Evolutionary conservation across 2,113 vertebrate species (phyloP), one percentile per base, ranked within the genome.

Genomic region (Dinomys branickii): DNA sequence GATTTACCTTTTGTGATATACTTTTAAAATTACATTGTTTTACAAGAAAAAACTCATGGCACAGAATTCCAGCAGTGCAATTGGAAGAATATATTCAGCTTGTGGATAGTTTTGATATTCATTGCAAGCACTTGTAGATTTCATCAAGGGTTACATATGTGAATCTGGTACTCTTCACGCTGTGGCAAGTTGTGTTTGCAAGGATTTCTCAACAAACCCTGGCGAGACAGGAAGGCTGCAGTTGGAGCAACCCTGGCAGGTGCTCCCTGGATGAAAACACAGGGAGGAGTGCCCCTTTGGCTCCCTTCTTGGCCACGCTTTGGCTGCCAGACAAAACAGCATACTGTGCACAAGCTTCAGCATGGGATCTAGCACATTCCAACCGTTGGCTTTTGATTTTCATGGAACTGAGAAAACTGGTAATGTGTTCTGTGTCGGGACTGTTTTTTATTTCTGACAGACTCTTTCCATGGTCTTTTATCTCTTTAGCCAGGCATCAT

Each of bases 191-290:
- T 47, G 33, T 50, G 16, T 52, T 73, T 44, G 44, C 1, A 35
- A 67, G 30, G 35, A 86, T 96, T 91, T 93, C 47, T 83, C 80
- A 91, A 59, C 28, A 47, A 33, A 30, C 75, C 58, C 78, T 83
- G 86, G 75, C 0, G 41, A 96, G 93, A 71, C 13, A 52, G 61
- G 63, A n/a, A 91, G 50, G 28, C 73, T 65, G 67, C 38, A 44
- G 24, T 75, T 67, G 24, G 73, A 86, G 24, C 28, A 75, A 20
- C 33, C 30, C 47, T 67, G 71, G 78, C n/a, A 85, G 50, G 75
- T 67, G 9, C 11, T 94, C 24, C 50, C 13, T 44, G 41, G 61
- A 85, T 84, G 63, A 86, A 91, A 67, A 38, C 75, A 71, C 28
- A 54, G 71, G 59, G 24, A 96, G 20, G 35, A 58, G 28, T 61